Evolutionary conservation across 2,888 invertebrate species (phyloP), one percentile per base, ranked within the genome.

Genomic region (Bursaphelenchus okinawaensis): DNA sequence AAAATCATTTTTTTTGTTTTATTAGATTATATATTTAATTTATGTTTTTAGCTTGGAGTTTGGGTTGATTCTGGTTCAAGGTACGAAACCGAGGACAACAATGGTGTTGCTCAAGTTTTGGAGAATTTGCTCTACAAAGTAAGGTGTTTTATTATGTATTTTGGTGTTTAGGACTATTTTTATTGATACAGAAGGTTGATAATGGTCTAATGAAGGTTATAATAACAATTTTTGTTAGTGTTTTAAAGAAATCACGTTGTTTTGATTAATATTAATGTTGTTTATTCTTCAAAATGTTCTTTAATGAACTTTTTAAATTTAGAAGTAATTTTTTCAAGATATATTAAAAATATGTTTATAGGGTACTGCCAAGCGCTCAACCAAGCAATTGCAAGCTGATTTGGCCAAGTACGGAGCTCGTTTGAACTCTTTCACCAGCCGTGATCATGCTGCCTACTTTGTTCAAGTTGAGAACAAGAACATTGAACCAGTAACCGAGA

Each of bases 11-110:
- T 61, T 58, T 68, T 69, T 51, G 16, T 27, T 50, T 27, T 9
- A 20, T 62, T 40, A 26, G 23, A 54, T 24, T 12, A 4, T 1
- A 26, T 3, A 54, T 23, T 40, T 40, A 40, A 40, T 40, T 40
- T 4, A n/a, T 40, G 3, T 28, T n/a, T 67, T 56, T 56, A 85
- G 86, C 85, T 86, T 69, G 87, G 87, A 54, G 87, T 98, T 51
- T 99, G 96, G 95, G 95, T 98, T 78, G 96, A 99, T 86, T 93
- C 96, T 72, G 98, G 98, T 22, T 95, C 95, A 78, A 89, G 98
- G 77, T 96, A 91, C 83, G 98, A 98, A 86, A 90, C 87, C 70
- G 89, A 90, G 61, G 87, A 89, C 77, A 98, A 92, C 84, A 99
- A 98, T 87, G 98, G 98, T 68, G 94, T 94, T 8, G 96, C 98